These are phyloP conservation scores for Drosophila kanekoi DNA, from an alignment of 2,888 invertebrate species.

Conservation along the genomic window DNA sequence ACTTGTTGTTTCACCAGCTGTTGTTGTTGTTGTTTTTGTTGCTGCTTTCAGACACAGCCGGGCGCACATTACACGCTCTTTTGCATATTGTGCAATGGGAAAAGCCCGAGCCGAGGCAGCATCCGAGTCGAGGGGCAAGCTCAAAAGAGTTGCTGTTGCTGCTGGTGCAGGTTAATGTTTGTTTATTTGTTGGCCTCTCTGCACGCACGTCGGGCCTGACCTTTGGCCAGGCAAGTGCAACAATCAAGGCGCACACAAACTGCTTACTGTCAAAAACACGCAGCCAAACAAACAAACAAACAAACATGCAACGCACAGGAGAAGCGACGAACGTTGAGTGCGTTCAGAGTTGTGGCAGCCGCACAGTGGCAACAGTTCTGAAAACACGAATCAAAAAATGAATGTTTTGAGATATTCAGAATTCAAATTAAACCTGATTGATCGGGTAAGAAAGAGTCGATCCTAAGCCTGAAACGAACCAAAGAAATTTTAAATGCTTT, in stretches of 20 bases:
- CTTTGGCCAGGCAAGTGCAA: constrained; percentile 73
- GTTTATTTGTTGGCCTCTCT: constrained; percentile 67
- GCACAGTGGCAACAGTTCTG: constrained; percentile 37
- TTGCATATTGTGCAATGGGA: constrained; percentile 72
- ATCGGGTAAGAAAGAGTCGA: too few species aligned
- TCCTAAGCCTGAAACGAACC: too few species aligned
- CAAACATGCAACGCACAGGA: constrained; percentile 48
- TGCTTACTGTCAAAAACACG: constrained; percentile 78
- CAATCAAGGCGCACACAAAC: constrained; percentile 78
- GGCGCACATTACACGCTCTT: constrained; percentile 71
- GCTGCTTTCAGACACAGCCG: constrained; percentile 42
- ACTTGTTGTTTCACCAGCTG: constrained; percentile 16
- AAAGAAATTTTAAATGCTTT: too few species aligned
- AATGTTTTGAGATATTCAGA: too few species aligned
- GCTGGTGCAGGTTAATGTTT: constrained; percentile 61
- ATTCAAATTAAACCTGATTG: too few species aligned
- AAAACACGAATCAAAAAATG: too few species aligned
- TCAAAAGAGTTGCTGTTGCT: constrained; percentile 57
- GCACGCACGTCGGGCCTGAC: constrained; percentile 56
- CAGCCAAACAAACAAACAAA: constrained; percentile 63
- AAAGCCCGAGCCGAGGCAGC: constrained; percentile 37
- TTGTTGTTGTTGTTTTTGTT: constrained; percentile 11
- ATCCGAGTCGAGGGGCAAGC: constrained; percentile 29
- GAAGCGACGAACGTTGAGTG: constrained; percentile 35
- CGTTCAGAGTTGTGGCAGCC: constrained; percentile 9